A percentile compares a stretch with the other conserved stretches of the same genome.
These are phyloP conservation scores for Muscicapa striata DNA, from an alignment of 2,797 vertebrate genomes.

Conservation along the genomic window DNA sequence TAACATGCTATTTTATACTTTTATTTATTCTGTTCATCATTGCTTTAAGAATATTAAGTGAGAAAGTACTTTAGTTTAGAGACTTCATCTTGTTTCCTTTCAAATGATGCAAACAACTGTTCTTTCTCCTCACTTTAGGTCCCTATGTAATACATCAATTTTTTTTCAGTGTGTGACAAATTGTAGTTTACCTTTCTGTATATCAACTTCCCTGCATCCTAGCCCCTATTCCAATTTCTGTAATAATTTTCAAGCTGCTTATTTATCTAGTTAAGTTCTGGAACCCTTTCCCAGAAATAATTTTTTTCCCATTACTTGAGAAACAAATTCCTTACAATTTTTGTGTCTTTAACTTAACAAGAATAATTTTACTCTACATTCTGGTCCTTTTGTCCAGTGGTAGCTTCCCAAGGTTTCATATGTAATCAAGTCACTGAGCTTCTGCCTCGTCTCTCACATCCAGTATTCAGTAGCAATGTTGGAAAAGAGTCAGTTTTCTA, in stretches of 20 bases:
- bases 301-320: neutral
- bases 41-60: neutral
- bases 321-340: neutral
- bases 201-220: neutral
- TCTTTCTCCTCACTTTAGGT: neutral
- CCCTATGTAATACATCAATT: neutral
- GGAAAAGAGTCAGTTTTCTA: neutral
- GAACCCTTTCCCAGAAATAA: neutral
- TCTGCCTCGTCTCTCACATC: neutral
- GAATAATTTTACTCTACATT: neutral
- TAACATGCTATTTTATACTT: neutral
- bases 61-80: neutral
- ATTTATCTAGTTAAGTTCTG: neutral
- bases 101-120: neutral
- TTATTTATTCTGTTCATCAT: neutral
- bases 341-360: neutral
- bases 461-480: neutral
- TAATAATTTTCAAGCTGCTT: neutral
- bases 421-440: neutral
- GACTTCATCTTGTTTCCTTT: neutral
- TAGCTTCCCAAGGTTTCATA: neutral
- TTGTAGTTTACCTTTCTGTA: neutral
- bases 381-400: neutral
- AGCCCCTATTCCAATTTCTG: neutral
- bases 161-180: neutral